Base-by-base conservation (phyloP, 2,888 invertebrate genomes). In the Rotaria sp. region DNA sequence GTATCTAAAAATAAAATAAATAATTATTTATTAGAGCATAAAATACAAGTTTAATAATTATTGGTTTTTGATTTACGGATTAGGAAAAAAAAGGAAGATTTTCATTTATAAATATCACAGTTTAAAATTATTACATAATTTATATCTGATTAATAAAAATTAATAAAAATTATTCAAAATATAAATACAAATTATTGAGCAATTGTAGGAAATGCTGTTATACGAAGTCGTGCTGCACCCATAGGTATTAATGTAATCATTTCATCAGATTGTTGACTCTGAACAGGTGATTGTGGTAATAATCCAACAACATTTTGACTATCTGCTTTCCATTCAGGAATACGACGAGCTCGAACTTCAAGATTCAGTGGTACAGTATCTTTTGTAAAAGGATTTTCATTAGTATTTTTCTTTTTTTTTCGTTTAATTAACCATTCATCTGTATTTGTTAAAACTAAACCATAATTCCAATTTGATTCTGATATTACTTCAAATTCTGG, bases 401-500 rank as follows among this genome's bases (percentile, higher is more conserved):
- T 10, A n/a, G 2, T 5, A 24, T 24, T 80, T 80, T 45, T 80
- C 1, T 4, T 80, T 45, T 80, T 80, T n/a, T 26, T 38, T 15
- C 41, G 41, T 80, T 45, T 41, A 11, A 80, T 26, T n/a, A n/a
- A 45, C 24, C 45, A 80, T 45, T 80, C 45, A 24, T 80, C n/a
- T 2, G 4, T 7, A n/a, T 2, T 45, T 35, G 35, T 5, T n/a
- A 45, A 21, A 4, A 45, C 26, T n/a, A 80, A 45, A 45, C 80
- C 80, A 80, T 80, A 80, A 45, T 80, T 80, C 80, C 80, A 80
- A n/a, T 80, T 45, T n/a, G 80, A 80, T 80, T 80, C 26, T n/a
- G 80, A 4, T 26, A 41, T 45, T 3, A 80, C 80, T 80, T 80
- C 80, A n/a, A 38, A 80, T 80, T 80, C 80, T 10, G 80, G 80